Percentiles rank a stretch among this genome's conserved stretches.
These are phyloP conservation scores for Oreochromis mossambicus DNA, from an alignment of 2,797 vertebrate species.

Conservation along the genomic window DNA sequence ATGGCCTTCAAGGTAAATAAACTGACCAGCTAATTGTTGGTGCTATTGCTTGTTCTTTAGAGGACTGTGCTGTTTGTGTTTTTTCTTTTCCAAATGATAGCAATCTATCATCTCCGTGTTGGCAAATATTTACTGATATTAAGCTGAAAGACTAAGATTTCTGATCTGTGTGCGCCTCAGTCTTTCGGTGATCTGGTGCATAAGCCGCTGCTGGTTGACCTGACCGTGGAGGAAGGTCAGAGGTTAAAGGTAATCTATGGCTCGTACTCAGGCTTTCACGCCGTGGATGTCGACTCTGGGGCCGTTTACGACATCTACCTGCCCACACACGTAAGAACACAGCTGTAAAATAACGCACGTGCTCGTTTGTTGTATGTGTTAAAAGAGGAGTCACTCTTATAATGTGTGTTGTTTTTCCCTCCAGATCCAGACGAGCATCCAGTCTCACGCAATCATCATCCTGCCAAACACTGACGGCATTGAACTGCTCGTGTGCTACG, in stretches of 20 bases:
- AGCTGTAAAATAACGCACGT: not conserved
- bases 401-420: not conserved
- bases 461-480: constrained; percentile 89
- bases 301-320: constrained; percentile 92
- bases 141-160: not conserved
- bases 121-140: not conserved
- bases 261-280: constrained; percentile 87
- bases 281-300: constrained; percentile 90
- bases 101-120: not conserved
- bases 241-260: constrained; percentile 93
- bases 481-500: constrained; percentile 91
- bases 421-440: constrained; percentile 87
- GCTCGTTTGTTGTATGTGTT: not conserved
- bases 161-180: constrained; percentile 59
- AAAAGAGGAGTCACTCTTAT: not conserved
- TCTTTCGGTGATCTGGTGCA: constrained; percentile 90
- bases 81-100: not conserved
- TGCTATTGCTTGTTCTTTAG: not conserved
- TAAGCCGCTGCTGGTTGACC: constrained; percentile 87
- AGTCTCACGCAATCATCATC: constrained; percentile 91
- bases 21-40: not conserved
- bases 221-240: constrained; percentile 92
- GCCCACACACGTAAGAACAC: constrained; percentile 76
- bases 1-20: constrained; percentile 89
- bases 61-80: not conserved